Evolutionary conservation across 1,140 invertebrate genomes (phyloP), one percentile per base, ranked within the genome.

Genomic region (Ceratosolen fusciceps): DNA sequence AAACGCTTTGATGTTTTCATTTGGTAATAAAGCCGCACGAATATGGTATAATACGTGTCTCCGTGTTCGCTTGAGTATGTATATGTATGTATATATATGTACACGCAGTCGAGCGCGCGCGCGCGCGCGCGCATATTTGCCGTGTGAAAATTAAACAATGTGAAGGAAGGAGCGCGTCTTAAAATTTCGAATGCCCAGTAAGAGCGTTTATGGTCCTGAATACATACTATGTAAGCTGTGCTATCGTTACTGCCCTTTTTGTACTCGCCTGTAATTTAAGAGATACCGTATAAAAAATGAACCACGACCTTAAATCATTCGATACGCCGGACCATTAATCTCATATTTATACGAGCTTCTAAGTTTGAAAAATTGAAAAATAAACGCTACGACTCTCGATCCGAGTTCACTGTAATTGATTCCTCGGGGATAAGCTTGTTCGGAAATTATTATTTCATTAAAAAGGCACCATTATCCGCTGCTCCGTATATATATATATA

Each of bases 401-500:
- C 26, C 16, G 21, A 62, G 16, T 34, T 62, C 12, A 31, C 26
- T 14, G 14, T 65, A 65, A 65, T 65, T 65, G 60, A 65, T 65
- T 65, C 60, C 60, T 65, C 31, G 21, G 60, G 34, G 34, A 65
- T 37, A 65, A 65, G 21, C 60, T 29, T 4, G 34, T 7, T n/a
- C 26, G 4, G 16, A 65, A 37, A 65, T 34, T 65, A 65, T 65
- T 37, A 65, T 65, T 65, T 37, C 60, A 37, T 65, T 65, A 65
- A n/a, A 37, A 37, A 65, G 19, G n/a, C 60, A 9, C 26, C 31
- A 65, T 65, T 65, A 65, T 21, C 31, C 31, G 16, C 2, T 37
- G 16, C 2, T n/a, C n/a, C n/a, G n/a, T n/a, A n/a, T n/a, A n/a
- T n/a, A n/a, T n/a, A n/a, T n/a, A n/a, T n/a, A n/a, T n/a, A n/a